A percentile compares a stretch with the other conserved stretches of the same genome.
These are phyloP conservation scores for Callopanchax toddi DNA, from an alignment of 2,113 vertebrate genomes.

Conservation along the genomic window DNA sequence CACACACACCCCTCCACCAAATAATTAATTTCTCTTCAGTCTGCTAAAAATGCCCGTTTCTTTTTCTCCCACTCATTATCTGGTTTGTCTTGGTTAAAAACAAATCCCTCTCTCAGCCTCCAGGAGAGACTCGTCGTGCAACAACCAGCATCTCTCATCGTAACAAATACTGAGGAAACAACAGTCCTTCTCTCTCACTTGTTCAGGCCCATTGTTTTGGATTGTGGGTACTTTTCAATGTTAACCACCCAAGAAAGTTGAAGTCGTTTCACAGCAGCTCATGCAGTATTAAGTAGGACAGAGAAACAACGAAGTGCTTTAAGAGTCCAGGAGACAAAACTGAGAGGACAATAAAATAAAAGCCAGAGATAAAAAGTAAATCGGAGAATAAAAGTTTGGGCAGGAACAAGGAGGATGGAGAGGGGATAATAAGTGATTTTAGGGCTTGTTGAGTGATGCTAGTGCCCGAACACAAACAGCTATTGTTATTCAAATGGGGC, in stretches of 20 bases:
- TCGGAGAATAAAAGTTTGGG: slow-evolving; percentile 44
- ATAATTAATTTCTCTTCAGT: slow-evolving; percentile 29
- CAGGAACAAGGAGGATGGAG: neutral
- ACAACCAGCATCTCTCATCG: slow-evolving; percentile 52
- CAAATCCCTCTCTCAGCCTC: slow-evolving; percentile 29
- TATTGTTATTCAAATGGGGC: slow-evolving; percentile 69
- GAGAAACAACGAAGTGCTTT: slow-evolving; percentile 29
- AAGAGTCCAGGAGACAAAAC: slow-evolving; percentile 21
- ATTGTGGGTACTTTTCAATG: slow-evolving; percentile 33
- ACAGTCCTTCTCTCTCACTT: slow-evolving; percentile 17
- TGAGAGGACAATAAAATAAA: slow-evolving; percentile 25
- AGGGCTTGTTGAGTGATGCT: slow-evolving; percentile 52
- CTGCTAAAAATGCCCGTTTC: slow-evolving; percentile 58
- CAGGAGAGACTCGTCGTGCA: slow-evolving; percentile 63
- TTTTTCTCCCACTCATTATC: slow-evolving; percentile 65
- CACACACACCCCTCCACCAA: slow-evolving; percentile 53
- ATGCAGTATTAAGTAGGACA: slow-evolving; percentile 39
- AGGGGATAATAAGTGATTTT: slow-evolving; percentile 40
- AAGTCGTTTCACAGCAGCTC: slow-evolving; percentile 36
- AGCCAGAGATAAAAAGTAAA: slow-evolving; percentile 34
- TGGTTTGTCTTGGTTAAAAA: slow-evolving; percentile 34
- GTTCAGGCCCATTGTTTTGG: slow-evolving; percentile 39
- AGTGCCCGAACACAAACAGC: slow-evolving; percentile 38
- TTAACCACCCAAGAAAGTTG: slow-evolving; percentile 43
- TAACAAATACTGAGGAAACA: slow-evolving; percentile 44